Evolutionary conservation across 2,113 vertebrate genomes (phyloP), one percentile per base, ranked within the genome.

Genomic region (Centropristis striata): DNA sequence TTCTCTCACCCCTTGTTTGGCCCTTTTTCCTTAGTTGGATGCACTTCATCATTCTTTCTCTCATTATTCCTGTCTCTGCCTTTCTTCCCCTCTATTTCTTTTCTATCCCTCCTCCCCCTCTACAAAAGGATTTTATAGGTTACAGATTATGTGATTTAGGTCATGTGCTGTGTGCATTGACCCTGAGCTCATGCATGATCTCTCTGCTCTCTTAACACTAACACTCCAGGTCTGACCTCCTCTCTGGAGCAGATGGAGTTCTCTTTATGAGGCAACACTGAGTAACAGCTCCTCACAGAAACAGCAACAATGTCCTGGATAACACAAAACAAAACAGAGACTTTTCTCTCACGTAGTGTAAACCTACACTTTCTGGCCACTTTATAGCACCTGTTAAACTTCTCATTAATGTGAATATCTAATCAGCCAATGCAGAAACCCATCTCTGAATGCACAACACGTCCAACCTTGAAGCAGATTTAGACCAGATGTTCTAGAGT

Each of bases 261-360:
- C 1, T 0, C 32, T 76, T 77, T 12, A 77, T 83, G 53, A 88
- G 75, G 72, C 80, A 77, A 83, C 75, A 47, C 51, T 25, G 47
- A 69, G 75, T 42, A 81, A 71, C 41, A 37, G 20, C 39, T 7
- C 21, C 36, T 41, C 46, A 46, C 37, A 37, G 20, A 32, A 20
- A 23, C 57, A 8, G 27, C 55, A 69, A 4, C 21, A 25, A 21
- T 55, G 39, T 46, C 18, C 18, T 14, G 9, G n/a, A n/a, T 39
- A 27, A 47, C 49, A 39, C n/a, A n/a, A n/a, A n/a, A 50, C 57
- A 39, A 37, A 39, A 42, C 47, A 64, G 16, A 28, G 28, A n/a
- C 6, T 3, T 18, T 61, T 23, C n/a, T 21, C n/a, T 36, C n/a
- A 21, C 4, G 36, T 21, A 25, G 5, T 14, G 2, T 25, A 6